These are phyloP conservation scores for Aphis gossypii DNA, from an alignment of 1,140 invertebrate species.

Conservation along the genomic window DNA sequence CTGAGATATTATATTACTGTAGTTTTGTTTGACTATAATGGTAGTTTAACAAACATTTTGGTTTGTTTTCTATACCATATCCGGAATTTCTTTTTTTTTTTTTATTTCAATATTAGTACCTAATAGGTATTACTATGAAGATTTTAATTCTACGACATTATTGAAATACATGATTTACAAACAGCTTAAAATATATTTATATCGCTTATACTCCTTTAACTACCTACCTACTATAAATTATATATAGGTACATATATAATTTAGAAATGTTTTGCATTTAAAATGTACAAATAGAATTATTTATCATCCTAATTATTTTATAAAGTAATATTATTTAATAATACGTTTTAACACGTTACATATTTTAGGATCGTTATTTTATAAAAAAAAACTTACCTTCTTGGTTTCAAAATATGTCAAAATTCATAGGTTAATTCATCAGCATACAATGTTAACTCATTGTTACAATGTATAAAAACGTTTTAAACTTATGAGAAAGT, in stretches of 20 bases:
- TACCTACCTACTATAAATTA: background rate
- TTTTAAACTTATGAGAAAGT: background rate
- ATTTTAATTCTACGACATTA: background rate
- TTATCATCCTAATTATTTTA: background rate
- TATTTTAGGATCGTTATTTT: background rate
- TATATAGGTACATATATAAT: background rate
- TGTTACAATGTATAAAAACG: background rate
- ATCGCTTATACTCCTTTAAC: background rate
- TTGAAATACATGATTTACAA: background rate
- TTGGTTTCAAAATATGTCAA: too few relatives aligned
- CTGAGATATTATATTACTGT: background rate
- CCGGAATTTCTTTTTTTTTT: slow-evolving; percentile 1
- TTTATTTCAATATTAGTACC: background rate
- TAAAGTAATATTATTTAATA: background rate
- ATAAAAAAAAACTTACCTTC: too few relatives aligned
- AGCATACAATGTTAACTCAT: too few relatives aligned
- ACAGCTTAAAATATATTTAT: background rate
- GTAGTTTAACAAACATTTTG: background rate
- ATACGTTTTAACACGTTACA: background rate
- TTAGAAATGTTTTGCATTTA: background rate
- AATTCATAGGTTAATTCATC: too few relatives aligned
- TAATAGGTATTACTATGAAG: background rate
- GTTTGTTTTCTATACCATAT: background rate
- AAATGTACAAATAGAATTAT: background rate
- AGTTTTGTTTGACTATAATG: background rate